Evolutionary conservation across 2,797 vertebrate genomes (phyloP).

Genomic region (Manis crassicaudata): DNA sequence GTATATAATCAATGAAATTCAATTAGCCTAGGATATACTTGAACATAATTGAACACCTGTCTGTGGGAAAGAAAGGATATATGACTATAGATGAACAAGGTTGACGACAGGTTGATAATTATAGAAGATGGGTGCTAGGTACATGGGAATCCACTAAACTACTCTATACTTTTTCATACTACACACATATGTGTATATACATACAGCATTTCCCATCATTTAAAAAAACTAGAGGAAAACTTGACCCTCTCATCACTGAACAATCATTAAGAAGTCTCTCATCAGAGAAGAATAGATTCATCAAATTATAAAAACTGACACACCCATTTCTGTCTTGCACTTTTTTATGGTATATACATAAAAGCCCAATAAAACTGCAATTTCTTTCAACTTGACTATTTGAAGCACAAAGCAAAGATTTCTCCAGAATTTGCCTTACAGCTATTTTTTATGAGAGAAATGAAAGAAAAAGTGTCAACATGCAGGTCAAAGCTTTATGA

Average conservation of each 20-base stretch:
- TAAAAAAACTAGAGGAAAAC: neutral
- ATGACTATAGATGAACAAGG: neutral
- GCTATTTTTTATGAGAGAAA: slow-evolving; percentile 33
- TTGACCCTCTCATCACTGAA: neutral
- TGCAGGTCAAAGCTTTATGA: slow-evolving; percentile 62
- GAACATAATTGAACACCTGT: neutral
- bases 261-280: neutral
- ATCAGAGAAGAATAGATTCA: neutral
- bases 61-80: neutral
- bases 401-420: slow-evolving; percentile 49
- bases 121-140: neutral
- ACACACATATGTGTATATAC: neutral
- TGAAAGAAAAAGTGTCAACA: slow-evolving; percentile 59
- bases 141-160: neutral
- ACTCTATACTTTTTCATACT: neutral
- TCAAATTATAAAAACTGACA: slow-evolving; percentile 36
- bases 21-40: neutral
- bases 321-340: slow-evolving; percentile 1
- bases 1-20: neutral
- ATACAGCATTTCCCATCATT: neutral
- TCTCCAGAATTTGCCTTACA: slow-evolving; percentile 56
- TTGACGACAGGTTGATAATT: neutral
- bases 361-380: slow-evolving; percentile 7
- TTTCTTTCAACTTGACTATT: slow-evolving; percentile 49
- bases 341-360: neutral